Conservation (phyloP, 2,113 vertebrate species). For the Geococcyx californianus region DNA sequence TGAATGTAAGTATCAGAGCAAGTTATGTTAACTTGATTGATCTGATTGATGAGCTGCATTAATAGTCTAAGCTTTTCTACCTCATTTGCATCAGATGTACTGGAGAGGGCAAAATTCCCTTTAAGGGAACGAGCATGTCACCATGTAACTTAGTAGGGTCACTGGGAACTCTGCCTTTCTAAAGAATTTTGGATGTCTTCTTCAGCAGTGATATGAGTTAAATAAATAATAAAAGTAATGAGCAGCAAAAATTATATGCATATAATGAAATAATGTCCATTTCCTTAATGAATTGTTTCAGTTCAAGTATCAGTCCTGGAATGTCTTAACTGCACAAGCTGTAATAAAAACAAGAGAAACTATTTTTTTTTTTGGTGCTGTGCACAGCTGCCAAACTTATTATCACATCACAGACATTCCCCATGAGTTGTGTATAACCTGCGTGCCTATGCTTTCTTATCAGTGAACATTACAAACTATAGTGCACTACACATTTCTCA, state of each 20-base stretch:
- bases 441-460: conserved; percentile 42
- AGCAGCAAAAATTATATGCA: neutral
- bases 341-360: conserved; percentile 7
- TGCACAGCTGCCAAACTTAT: conserved; percentile 36
- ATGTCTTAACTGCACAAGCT: conserved; percentile 12
- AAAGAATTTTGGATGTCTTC: neutral
- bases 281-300: neutral
- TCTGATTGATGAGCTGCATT: neutral
- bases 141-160: neutral
- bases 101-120: neutral
- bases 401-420: conserved; percentile 56
- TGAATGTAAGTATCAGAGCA: neutral
- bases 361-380: neutral
- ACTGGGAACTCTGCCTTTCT: neutral
- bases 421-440: neutral
- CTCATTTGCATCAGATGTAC: neutral
- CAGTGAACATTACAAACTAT: neutral
- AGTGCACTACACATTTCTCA: neutral
- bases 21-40: neutral
- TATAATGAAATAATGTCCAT: neutral
- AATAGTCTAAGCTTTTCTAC: neutral
- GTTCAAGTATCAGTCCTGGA: neutral
- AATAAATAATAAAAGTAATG: neutral
- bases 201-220: neutral
- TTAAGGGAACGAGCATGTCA: neutral